These are phyloP conservation scores for Scolanthus callimorphus DNA, from an alignment of 92 coral and sea anemone genomes.

Conservation along the genomic window DNA sequence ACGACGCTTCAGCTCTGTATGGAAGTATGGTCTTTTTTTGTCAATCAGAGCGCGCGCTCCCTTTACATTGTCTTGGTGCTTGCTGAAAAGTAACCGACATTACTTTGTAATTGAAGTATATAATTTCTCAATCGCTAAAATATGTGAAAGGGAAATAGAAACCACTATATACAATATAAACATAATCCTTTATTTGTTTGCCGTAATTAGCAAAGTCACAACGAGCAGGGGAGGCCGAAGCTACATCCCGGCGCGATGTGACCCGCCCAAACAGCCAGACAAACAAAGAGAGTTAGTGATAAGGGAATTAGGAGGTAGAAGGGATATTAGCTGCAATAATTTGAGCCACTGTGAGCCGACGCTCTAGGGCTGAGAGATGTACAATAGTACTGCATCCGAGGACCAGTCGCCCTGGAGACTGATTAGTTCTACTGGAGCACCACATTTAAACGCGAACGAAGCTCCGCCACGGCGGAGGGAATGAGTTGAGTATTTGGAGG, in stretches of 20 bases:
- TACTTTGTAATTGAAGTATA: too few relatives aligned
- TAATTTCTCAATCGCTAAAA: too few relatives aligned
- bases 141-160: too few relatives aligned
- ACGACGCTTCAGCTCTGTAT: too few relatives aligned
- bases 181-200: not conserved
- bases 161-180: not conserved
- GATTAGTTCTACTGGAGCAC: conserved; percentile 14
- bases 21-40: too few relatives aligned
- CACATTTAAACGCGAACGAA: conserved; percentile 9
- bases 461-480: conserved; percentile 30
- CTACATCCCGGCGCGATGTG: not conserved
- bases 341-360: conserved; percentile 4
- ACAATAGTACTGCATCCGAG: conserved; percentile 8
- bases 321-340: conserved; percentile 4
- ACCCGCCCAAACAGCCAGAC: not conserved
- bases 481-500: conserved; percentile 29
- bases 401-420: conserved; percentile 25
- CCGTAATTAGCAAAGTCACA: not conserved
- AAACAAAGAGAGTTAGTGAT: too few relatives aligned
- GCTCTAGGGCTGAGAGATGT: conserved; percentile 11
- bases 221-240: not conserved
- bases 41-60: too few relatives aligned
- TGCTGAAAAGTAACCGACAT: too few relatives aligned
- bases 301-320: not conserved
- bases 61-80: too few relatives aligned